Percentiles rank a stretch among this genome's conserved stretches.
phyloP scores from a whole-genome alignment of 2,888 invertebrate species.

The Ctena decussata region DNA sequence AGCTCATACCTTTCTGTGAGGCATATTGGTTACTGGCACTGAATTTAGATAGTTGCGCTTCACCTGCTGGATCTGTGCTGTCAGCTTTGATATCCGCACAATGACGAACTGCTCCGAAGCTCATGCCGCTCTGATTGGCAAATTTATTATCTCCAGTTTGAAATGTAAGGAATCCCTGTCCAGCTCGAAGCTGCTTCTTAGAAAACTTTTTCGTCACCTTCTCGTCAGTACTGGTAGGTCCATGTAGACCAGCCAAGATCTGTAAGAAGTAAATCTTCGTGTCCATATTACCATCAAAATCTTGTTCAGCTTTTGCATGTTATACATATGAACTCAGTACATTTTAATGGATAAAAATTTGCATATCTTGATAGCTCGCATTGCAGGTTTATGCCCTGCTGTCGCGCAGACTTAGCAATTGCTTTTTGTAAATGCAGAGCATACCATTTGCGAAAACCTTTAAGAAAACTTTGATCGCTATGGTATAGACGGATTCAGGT shows the following conservation, averaged over 20 bases:
- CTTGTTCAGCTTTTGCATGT: not conserved
- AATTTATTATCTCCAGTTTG: slow-evolving; percentile 81
- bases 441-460: too few species aligned
- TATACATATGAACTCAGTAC: too few species aligned
- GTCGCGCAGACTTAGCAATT: too few species aligned
- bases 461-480: too few species aligned
- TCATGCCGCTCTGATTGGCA: slow-evolving; percentile 81
- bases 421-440: not conserved
- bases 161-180: slow-evolving; percentile 80
- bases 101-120: slow-evolving; percentile 77
- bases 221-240: slow-evolving; percentile 54
- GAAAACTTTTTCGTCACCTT: slow-evolving; percentile 77
- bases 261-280: slow-evolving; percentile 8
- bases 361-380: too few species aligned
- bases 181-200: slow-evolving; percentile 82
- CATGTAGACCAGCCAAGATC: slow-evolving; percentile 1
- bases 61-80: slow-evolving; percentile 55
- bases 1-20: slow-evolving; percentile 69
- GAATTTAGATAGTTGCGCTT: slow-evolving; percentile 68
- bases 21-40: slow-evolving; percentile 59
- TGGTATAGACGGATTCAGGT: too few species aligned
- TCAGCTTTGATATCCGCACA: slow-evolving; percentile 69
- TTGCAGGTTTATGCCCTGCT: too few species aligned
- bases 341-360: too few species aligned
- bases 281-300: slow-evolving; percentile 6